phyloP scores from a whole-genome alignment of 2,888 invertebrate genomes.

The Caenorhabditis sinica region DNA sequence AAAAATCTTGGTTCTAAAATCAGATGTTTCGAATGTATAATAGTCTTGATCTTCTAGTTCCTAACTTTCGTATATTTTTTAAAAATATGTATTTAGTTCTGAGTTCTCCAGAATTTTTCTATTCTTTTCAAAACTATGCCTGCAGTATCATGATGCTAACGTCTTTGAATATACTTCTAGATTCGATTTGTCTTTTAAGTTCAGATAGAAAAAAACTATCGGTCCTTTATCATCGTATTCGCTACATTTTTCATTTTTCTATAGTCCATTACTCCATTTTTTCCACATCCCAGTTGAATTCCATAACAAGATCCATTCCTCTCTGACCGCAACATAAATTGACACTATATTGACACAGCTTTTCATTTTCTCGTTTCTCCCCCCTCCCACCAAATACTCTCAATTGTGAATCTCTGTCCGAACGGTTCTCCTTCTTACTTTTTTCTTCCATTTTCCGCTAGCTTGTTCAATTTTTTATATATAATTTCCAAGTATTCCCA shows the following conservation, averaged over 20 bases:
- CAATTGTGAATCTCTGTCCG: background rate
- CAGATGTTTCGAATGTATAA: too few species aligned
- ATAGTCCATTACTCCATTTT: background rate
- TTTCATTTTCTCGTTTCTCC: constrained; percentile 18
- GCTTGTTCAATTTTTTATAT: background rate
- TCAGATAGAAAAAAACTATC: too few species aligned
- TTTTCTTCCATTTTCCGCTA: too few species aligned
- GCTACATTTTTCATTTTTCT: background rate
- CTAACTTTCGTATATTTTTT: too few species aligned
- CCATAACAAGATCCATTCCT: constrained; percentile 19
- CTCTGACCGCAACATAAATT: constrained; percentile 40
- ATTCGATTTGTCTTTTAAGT: background rate
- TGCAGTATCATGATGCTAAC: too few species aligned
- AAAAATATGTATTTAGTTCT: too few species aligned
- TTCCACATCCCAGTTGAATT: constrained; percentile 12
- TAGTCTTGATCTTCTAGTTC: too few species aligned
- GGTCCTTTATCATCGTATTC: background rate
- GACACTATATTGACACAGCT: constrained; percentile 49
- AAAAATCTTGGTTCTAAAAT: too few species aligned
- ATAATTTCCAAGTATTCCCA: constrained; percentile 1
- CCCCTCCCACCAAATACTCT: background rate
- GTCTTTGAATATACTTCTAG: too few species aligned
- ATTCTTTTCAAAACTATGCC: too few species aligned
- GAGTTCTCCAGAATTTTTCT: too few species aligned
- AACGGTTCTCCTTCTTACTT: constrained; percentile 13